Base-by-base conservation (phyloP, 2,888 invertebrate genomes). In the Nemotelus pantherinus region DNA sequence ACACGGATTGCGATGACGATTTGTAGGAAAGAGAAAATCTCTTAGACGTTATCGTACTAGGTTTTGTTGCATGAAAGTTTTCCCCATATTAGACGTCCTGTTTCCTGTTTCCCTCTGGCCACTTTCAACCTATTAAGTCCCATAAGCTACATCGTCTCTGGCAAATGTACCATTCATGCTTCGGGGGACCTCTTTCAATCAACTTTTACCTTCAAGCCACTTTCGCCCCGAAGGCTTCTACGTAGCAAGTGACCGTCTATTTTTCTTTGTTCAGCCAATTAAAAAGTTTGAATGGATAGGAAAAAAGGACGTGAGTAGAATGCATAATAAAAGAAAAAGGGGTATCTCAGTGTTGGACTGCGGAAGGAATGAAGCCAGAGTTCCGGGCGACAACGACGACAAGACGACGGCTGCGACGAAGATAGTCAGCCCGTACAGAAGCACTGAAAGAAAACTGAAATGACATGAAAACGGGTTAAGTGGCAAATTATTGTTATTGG, bases 241-340 rank as follows among this genome's bases (percentile, higher is more conserved):
- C 57, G 63, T 63, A 74, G 74, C 74, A 74, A 74, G 74, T 74
- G 74, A 74, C 74, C 74, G 74, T 74, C 63, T 63, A 74, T 74
- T 74, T 74, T 74, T 74, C 74, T 74, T 74, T 74, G 74, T 74
- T 74, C 48, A 60, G 63, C 74, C 74, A 74, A 74, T 74, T 74
- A 74, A 74, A 74, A 74, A 74, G 74, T 74, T 74, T 74, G 74
- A 74, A 74, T 74, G 74, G 55, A 71, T 48, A 41, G 71, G 71
- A 68, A 57, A 55, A 71, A 71, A 71, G 71, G 63, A 74, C 74
- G 74, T 74, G 74, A 74, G 74, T 63, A 50, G 63, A 74, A 74
- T 74, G 74, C 60, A 74, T 57, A 74, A 74, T 60, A 63, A 60
- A 50, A 10, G 25, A 25, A 55, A 60, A 74, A 63, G 60, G 74